Evolutionary conservation across 2,113 vertebrate genomes (phyloP).

Genomic region (Poecile atricapillus): DNA sequence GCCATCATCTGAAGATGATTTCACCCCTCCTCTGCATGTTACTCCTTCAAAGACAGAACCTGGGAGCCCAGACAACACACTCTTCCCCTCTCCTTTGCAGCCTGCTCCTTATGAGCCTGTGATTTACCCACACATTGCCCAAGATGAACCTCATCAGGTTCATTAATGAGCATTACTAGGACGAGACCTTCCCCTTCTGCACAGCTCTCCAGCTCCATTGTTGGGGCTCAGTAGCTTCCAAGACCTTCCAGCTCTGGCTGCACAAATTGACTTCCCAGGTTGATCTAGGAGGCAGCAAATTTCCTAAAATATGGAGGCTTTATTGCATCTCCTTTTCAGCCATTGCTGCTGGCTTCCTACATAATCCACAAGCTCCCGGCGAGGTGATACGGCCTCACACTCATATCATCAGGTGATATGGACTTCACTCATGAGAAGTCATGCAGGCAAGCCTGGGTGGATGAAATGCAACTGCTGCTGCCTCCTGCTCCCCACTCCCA

Average conservation of each 20-base stretch:
- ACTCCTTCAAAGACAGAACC: background rate
- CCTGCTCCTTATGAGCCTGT: background rate
- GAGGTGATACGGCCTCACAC: background rate
- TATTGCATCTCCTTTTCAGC: background rate
- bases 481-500: background rate
- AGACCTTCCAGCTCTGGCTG: background rate
- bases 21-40: background rate
- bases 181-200: background rate
- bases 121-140: background rate
- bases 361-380: fast-evolving
- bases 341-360: background rate
- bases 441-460: too few species aligned
- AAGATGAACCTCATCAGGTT: background rate
- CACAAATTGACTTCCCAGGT: fast-evolving
- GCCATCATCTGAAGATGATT: background rate
- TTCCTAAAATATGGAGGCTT: background rate
- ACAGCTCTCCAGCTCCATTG: background rate
- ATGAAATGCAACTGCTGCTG: background rate
- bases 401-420: background rate
- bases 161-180: background rate
- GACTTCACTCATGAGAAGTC: background rate
- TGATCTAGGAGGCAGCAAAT: background rate
- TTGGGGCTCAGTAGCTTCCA: background rate
- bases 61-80: background rate
- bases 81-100: background rate